These are phyloP conservation scores for Camptogramma bilineatum DNA, from an alignment of 2,888 invertebrate genomes.

Conservation along the genomic window DNA sequence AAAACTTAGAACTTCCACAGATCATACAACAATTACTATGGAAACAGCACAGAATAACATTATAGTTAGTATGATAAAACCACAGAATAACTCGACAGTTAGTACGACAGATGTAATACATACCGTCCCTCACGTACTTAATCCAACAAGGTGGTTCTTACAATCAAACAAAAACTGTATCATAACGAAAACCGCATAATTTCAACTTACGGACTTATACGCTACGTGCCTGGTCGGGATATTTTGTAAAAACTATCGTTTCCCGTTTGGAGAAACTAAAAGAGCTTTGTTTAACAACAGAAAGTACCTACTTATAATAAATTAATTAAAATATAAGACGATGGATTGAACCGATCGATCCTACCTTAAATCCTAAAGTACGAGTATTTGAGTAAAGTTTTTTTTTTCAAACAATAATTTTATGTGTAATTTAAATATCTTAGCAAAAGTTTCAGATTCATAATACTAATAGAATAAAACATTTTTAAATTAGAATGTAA, in stretches of 20 bases:
- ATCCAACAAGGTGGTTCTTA: constrained; percentile 69
- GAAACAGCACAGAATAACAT: neutral
- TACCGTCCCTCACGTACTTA: constrained; percentile 62
- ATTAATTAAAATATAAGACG: too few species aligned
- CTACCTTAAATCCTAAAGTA: too few species aligned
- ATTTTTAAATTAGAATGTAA: neutral
- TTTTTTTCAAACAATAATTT: too few species aligned
- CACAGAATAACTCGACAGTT: constrained; percentile 16
- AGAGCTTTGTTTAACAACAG: too few species aligned
- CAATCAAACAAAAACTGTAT: constrained; percentile 71
- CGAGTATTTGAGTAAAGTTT: too few species aligned
- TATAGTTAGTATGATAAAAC: constrained; percentile 6
- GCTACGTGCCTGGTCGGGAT: constrained; percentile 37
- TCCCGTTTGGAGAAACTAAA: constrained; percentile 21
- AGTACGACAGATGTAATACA: constrained; percentile 11
- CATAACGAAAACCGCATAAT: constrained; percentile 71
- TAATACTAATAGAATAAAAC: neutral
- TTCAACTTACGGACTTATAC: constrained; percentile 40
- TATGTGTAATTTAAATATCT: too few species aligned
- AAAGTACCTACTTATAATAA: too few species aligned
- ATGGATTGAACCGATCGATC: too few species aligned
- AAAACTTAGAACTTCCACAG: constrained; percentile 49
- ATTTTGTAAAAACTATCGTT: constrained; percentile 17
- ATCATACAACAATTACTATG: constrained; percentile 9
- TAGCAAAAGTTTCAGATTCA: too few species aligned